These are phyloP conservation scores for Acrocephalus kingi DNA, from an alignment of 2,113 vertebrate genomes.

Conservation along the genomic window DNA sequence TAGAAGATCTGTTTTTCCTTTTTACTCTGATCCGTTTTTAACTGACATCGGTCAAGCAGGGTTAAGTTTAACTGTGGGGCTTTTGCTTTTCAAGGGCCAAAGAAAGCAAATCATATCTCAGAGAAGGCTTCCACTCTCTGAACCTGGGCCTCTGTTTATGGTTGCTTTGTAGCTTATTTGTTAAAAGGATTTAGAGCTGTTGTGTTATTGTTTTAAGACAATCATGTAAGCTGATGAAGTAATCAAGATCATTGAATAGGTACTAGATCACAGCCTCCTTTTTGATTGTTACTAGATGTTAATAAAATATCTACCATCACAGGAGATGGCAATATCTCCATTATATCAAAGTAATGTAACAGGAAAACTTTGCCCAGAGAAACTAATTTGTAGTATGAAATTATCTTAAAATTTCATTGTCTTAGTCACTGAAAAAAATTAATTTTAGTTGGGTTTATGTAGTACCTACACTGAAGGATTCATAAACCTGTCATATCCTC, in stretches of 20 bases:
- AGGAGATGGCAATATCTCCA: neutral
- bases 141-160: neutral
- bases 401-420: neutral
- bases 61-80: neutral
- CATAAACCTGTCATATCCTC: neutral
- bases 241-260: neutral
- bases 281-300: neutral
- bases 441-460: neutral
- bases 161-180: neutral
- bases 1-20: neutral
- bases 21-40: neutral
- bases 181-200: neutral
- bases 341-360: neutral
- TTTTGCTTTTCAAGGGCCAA: neutral
- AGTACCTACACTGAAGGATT: neutral
- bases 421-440: neutral
- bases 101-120: neutral
- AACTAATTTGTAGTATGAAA: neutral
- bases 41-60: neutral
- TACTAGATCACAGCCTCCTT: neutral
- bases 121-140: neutral
- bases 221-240: neutral
- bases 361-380: neutral
- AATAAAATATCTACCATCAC: neutral
- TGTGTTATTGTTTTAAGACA: neutral